Evolutionary conservation across 1,140 invertebrate species (phyloP).

Genomic region (Danaus melanippus): DNA sequence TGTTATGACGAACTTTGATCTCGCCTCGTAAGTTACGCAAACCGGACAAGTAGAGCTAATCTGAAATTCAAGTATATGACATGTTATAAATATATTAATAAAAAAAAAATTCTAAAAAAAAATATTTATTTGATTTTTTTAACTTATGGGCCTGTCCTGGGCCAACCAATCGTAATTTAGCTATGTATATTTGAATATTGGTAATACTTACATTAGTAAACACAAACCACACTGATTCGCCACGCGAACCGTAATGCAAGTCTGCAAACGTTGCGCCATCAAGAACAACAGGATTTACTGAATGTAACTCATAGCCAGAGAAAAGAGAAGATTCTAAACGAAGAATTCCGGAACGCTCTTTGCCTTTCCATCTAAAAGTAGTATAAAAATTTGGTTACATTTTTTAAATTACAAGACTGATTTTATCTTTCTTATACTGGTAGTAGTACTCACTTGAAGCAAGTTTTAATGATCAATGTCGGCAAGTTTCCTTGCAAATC

Average conservation of each 20-base stretch:
- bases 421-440: background rate
- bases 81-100: background rate
- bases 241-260: slow-evolving; percentile 73
- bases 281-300: slow-evolving; percentile 65
- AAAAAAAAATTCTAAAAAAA: slow-evolving; percentile 10
- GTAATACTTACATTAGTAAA: slow-evolving; percentile 73
- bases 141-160: background rate
- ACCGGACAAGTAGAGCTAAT: slow-evolving; percentile 73
- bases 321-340: slow-evolving; percentile 75
- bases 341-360: slow-evolving; percentile 73
- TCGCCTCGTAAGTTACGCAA: slow-evolving; percentile 73
- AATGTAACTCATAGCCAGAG: slow-evolving; percentile 75
- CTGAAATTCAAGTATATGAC: slow-evolving; percentile 33
- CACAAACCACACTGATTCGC: slow-evolving; percentile 76
- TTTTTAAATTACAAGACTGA: background rate
- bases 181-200: background rate
- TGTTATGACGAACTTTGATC: slow-evolving; percentile 73
- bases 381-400: background rate
- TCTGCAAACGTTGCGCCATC: slow-evolving; percentile 70
- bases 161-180: background rate
- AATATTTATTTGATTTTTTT: slow-evolving; percentile 5
- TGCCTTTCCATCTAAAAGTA: slow-evolving; percentile 73
- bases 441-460: slow-evolving; percentile 69
- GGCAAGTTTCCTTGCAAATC: slow-evolving; percentile 76
- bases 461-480: slow-evolving; percentile 74